phyloP scores from a whole-genome alignment of 2,113 vertebrate species.

The Brachypodius melanocephalos region DNA sequence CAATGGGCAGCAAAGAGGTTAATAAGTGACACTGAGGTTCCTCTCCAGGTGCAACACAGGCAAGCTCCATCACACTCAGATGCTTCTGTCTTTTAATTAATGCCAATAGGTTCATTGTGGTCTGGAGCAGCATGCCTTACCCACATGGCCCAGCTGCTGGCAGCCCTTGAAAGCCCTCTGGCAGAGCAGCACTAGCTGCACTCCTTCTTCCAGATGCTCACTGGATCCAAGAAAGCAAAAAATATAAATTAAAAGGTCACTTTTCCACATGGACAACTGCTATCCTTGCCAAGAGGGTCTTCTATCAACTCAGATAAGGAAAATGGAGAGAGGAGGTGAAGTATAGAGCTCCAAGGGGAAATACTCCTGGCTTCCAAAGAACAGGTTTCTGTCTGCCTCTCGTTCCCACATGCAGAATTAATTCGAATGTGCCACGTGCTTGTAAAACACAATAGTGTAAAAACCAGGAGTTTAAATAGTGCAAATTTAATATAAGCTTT shows the following conservation, averaged over 20 bases:
- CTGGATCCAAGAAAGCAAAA: not conserved
- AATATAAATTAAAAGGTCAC: not conserved
- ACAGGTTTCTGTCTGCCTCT: not conserved
- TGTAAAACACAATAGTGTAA: not conserved
- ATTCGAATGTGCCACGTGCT: not conserved
- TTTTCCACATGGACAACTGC: not conserved
- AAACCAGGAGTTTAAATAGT: not conserved
- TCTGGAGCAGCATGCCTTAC: not conserved
- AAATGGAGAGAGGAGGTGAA: not conserved
- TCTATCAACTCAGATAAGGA: not conserved
- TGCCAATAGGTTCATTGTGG: not conserved
- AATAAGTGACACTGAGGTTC: not conserved
- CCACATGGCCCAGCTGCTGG: not conserved
- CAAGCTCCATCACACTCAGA: not conserved
- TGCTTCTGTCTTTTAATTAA: not conserved
- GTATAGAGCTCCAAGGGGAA: not conserved
- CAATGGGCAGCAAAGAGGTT: not conserved
- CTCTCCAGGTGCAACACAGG: not conserved
- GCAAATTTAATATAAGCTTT: not conserved
- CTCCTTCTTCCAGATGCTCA: not conserved
- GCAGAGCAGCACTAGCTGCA: not conserved
- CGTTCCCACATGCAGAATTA: not conserved
- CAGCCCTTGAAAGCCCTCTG: not conserved
- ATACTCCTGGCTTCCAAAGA: not conserved
- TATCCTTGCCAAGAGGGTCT: not conserved